Conservation (phyloP, 2,888 invertebrate species). For the Pollenia angustigena region DNA sequence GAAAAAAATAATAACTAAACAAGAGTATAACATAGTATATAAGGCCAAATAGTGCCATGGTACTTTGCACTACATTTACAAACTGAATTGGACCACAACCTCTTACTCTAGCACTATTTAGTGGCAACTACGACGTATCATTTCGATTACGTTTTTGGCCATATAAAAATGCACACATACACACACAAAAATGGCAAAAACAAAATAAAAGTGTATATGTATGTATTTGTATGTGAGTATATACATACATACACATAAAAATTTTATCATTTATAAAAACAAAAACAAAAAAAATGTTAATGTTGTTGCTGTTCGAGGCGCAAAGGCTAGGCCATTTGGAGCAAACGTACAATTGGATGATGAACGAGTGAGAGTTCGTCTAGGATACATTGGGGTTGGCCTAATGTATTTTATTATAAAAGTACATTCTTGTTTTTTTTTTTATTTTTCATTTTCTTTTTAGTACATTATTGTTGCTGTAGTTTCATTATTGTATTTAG, state of each 20-base stretch:
- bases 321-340: conserved; percentile 75
- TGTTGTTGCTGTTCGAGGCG: conserved; percentile 71
- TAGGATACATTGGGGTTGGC: conserved; percentile 80
- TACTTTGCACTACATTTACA: conserved; percentile 78
- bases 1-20: conserved; percentile 61
- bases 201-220: conserved; percentile 5
- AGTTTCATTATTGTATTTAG: conserved; percentile 36
- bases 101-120: conserved; percentile 36
- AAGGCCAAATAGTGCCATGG: conserved; percentile 81
- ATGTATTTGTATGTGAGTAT: neutral
- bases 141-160: conserved; percentile 23
- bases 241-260: neutral
- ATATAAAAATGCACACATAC: neutral
- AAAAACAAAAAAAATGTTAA: conserved; percentile 33
- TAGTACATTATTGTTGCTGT: conserved; percentile 13
- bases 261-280: neutral
- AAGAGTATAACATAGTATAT: conserved; percentile 75
- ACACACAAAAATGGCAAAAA: conserved; percentile 34
- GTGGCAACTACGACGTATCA: neutral
- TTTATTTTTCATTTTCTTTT: conserved; percentile 71
- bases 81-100: conserved; percentile 71
- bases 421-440: conserved; percentile 76
- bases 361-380: conserved; percentile 78
- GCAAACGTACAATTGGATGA: conserved; percentile 83
- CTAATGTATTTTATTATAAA: conserved; percentile 76